Percentiles rank a stretch among this genome's conserved stretches.
phyloP scores from a whole-genome alignment of 1,140 invertebrate species.

The Marisa cornuarietis region DNA sequence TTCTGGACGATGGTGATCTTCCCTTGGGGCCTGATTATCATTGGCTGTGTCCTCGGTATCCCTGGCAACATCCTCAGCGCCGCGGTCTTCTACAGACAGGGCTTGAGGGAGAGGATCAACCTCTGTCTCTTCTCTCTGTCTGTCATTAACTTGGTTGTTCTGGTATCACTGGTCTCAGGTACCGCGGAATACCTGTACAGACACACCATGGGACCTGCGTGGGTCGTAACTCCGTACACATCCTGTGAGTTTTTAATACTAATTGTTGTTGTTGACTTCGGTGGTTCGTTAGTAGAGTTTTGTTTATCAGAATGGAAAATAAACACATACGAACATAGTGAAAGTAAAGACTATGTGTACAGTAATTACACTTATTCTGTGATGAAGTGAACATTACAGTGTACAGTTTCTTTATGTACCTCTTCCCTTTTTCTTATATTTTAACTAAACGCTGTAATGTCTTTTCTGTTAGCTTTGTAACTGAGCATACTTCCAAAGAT shows the following conservation, averaged over 20 bases:
- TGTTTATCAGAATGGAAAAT: too few relatives aligned
- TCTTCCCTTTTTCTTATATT: too few relatives aligned
- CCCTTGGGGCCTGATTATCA: not conserved
- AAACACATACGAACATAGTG: too few relatives aligned
- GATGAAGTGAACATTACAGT: too few relatives aligned
- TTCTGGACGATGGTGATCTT: not conserved
- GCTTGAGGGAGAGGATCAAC: not conserved
- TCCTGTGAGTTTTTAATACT: too few relatives aligned
- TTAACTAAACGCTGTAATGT: too few relatives aligned
- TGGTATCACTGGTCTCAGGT: not conserved
- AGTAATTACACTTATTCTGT: too few relatives aligned
- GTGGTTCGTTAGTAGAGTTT: not conserved
- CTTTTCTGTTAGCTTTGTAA: too few relatives aligned
- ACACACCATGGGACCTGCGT: not conserved
- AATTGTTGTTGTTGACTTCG: not conserved
- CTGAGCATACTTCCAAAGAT: too few relatives aligned
- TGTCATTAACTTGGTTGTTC: not conserved
- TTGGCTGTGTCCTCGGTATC: not conserved
- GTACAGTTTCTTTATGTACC: too few relatives aligned
- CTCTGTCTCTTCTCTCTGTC: not conserved
- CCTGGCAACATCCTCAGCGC: slow-evolving; percentile 6
- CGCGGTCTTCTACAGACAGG: not conserved
- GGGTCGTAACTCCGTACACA: not conserved
- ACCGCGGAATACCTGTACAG: not conserved
- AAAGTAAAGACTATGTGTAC: too few relatives aligned